phyloP scores from a whole-genome alignment of 1,140 invertebrate species.

The Physella acuta region DNA sequence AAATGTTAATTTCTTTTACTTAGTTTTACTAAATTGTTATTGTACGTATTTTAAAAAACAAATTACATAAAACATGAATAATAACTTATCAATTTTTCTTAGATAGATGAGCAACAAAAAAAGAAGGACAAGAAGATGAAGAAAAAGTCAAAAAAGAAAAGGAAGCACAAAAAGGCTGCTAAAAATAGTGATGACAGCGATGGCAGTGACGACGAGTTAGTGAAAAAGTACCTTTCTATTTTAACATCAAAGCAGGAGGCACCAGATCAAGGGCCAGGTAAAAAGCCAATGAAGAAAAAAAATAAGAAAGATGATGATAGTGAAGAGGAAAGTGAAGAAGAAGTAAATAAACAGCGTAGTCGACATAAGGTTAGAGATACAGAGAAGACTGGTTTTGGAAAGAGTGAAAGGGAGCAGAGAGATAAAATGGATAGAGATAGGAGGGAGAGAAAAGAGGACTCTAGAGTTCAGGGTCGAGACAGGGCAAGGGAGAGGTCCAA shows the following conservation, averaged over 20 bases:
- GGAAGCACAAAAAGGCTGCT: slow-evolving; percentile 10
- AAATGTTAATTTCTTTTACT: too few species aligned
- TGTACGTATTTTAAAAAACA: not conserved
- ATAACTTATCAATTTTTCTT: too few species aligned
- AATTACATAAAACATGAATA: not conserved
- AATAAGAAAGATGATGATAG: not conserved
- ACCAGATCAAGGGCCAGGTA: not conserved
- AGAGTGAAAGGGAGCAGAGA: not conserved
- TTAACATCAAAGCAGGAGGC: slow-evolving; percentile 18
- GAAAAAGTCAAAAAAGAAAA: slow-evolving; percentile 12
- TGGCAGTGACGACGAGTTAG: slow-evolving; percentile 12
- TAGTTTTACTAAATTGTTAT: not conserved
- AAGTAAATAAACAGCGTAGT: not conserved
- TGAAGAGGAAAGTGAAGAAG: slow-evolving; percentile 1
- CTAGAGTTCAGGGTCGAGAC: not conserved
- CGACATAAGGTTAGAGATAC: not conserved
- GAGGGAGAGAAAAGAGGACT: not conserved
- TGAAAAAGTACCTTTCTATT: slow-evolving; percentile 24
- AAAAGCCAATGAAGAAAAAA: not conserved
- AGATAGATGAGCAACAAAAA: not conserved
- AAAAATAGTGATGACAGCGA: slow-evolving; percentile 6
- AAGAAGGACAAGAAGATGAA: slow-evolving; percentile 9
- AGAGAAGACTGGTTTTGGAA: not conserved
- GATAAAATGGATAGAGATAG: not conserved
- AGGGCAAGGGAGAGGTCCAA: not conserved